Conservation (phyloP, 1,140 invertebrate genomes). For the Leptinotarsa lineolata region DNA sequence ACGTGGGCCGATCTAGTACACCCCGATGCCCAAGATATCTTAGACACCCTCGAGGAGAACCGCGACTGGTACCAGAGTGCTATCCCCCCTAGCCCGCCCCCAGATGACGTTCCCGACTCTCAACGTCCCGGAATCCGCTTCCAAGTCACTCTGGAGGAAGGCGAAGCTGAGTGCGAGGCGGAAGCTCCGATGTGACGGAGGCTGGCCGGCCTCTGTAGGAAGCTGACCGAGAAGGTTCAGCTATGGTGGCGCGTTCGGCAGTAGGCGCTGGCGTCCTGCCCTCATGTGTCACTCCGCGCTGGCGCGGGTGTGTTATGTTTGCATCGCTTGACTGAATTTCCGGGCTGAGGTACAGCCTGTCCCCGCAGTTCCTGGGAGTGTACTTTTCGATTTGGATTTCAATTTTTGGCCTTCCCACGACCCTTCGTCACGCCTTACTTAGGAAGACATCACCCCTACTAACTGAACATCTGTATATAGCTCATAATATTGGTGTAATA, state of each 20-base stretch:
- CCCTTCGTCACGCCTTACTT: conserved; percentile 51
- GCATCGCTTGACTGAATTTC: conserved; percentile 53
- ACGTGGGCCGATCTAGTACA: conserved; percentile 99
- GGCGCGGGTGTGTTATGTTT: conserved; percentile 49
- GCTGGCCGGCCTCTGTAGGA: conserved; percentile 81
- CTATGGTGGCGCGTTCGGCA: conserved; percentile 76
- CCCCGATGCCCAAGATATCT: conserved; percentile 96
- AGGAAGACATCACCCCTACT: conserved; percentile 50
- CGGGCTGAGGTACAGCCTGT: conserved; percentile 39
- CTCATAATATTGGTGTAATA: conserved; percentile 56
- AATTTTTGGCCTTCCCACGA: conserved; percentile 34
- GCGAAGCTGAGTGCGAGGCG: conserved; percentile 65
- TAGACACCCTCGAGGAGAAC: conserved; percentile 97
- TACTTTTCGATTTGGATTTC: conserved; percentile 32
- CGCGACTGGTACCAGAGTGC: conserved; percentile 95
- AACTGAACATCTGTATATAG: conserved; percentile 55
- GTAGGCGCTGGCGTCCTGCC: conserved; percentile 56
- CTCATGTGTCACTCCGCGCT: conserved; percentile 47
- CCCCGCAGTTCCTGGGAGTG: conserved; percentile 44
- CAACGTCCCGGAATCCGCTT: conserved; percentile 49
- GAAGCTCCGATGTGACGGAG: conserved; percentile 85
- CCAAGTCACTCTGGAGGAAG: conserved; percentile 85
- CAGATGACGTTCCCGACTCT: conserved; percentile 54
- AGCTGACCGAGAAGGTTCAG: conserved; percentile 82
- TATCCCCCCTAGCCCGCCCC: conserved; percentile 78